Conservation (phyloP, 2,888 invertebrate species). For the Cataglyphis rosenhaueri region DNA sequence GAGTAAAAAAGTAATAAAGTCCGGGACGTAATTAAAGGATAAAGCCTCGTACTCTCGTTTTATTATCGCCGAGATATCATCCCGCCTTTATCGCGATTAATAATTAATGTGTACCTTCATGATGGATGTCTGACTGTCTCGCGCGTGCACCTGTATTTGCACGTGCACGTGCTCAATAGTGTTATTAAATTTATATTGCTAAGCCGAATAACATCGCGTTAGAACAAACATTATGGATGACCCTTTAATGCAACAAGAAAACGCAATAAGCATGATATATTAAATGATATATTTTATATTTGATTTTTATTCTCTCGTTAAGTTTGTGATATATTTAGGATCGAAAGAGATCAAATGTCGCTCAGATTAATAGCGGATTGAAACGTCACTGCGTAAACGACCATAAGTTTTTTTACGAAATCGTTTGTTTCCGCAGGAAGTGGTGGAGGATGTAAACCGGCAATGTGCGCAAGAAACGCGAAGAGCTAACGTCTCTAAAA, state of each 20-base stretch:
- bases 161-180: constrained; percentile 24
- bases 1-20: constrained; percentile 2
- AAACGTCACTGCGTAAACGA: constrained; percentile 20
- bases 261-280: background rate
- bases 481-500: constrained; percentile 45
- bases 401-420: background rate
- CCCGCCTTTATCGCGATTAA: constrained; percentile 26
- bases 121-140: constrained; percentile 15
- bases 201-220: background rate
- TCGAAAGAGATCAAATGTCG: background rate
- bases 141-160: constrained; percentile 20
- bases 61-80: constrained; percentile 23
- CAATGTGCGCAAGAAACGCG: constrained; percentile 23
- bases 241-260: background rate
- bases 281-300: background rate
- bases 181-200: constrained; percentile 38
- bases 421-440: background rate
- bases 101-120: constrained; percentile 44
- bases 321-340: background rate
- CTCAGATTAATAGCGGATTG: background rate
- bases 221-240: constrained; percentile 13
- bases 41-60: constrained; percentile 20
- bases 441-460: background rate
- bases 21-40: constrained; percentile 4
- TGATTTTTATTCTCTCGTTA: background rate